Evolutionary conservation across 23 tunicate species (phyloP).

Genomic region (Oikopleura albicans): DNA sequence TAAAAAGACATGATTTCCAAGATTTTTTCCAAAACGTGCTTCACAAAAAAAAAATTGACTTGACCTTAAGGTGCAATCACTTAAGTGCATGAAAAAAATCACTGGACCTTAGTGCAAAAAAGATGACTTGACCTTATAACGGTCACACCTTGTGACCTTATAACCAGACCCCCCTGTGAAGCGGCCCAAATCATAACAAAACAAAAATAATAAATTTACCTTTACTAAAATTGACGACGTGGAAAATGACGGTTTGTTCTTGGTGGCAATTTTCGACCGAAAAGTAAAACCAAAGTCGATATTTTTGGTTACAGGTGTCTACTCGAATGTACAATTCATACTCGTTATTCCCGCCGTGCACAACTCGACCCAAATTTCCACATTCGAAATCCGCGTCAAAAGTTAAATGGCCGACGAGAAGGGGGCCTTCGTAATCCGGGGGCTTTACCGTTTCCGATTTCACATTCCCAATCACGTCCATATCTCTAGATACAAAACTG

Average conservation of each 20-base stretch:
- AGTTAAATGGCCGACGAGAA: constrained; percentile 35
- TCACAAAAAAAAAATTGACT: no score
- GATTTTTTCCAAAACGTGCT: no score
- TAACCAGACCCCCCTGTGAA: no score
- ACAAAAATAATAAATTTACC: constrained; percentile 72
- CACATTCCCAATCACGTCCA: background rate
- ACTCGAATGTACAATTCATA: constrained; percentile 80
- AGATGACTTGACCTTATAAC: no score
- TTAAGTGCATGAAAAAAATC: no score
- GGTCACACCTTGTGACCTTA: no score
- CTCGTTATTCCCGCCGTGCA: constrained; percentile 73
- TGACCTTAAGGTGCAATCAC: no score
- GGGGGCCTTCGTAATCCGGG: background rate
- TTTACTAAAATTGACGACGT: constrained; percentile 87
- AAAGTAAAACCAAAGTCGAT: constrained; percentile 85
- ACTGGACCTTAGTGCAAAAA: no score
- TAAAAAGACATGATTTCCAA: no score
- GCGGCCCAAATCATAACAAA: no score
- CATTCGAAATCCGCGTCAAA: constrained; percentile 98
- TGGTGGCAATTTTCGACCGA: constrained; percentile 64
- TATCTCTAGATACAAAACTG: no score
- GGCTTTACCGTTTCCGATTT: background rate
- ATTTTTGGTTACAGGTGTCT: constrained; percentile 84
- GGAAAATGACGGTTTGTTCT: constrained; percentile 87
- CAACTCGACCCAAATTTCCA: constrained; percentile 81